phyloP scores from a whole-genome alignment of 2,888 invertebrate species.

The Watsonalla binaria region DNA sequence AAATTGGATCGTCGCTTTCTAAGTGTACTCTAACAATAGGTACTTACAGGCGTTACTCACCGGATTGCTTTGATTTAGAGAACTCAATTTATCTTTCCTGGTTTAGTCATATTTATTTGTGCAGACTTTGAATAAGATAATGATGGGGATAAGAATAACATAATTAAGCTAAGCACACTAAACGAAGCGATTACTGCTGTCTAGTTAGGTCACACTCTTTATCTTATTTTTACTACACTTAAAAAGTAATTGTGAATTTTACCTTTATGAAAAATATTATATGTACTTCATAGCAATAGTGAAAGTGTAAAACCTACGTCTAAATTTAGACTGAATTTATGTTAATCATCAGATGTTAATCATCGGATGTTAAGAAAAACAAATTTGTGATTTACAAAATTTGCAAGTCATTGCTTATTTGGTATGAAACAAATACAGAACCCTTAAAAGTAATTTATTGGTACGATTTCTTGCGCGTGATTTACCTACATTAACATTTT shows the following conservation, averaged over 20 bases:
- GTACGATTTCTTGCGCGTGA: background rate
- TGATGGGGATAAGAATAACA: too few relatives aligned
- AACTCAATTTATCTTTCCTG: background rate
- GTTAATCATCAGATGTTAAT: too few relatives aligned
- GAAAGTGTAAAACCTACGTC: too few relatives aligned
- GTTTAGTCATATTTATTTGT: background rate
- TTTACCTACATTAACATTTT: background rate
- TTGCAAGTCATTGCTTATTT: background rate
- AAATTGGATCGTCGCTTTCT: conserved; percentile 32
- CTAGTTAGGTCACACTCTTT: too few relatives aligned
- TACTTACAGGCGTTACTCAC: background rate
- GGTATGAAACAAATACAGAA: background rate
- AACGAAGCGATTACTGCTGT: too few relatives aligned
- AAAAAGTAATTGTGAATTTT: too few relatives aligned
- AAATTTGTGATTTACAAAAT: background rate
- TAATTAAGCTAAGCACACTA: too few relatives aligned
- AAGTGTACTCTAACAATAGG: conserved; percentile 21
- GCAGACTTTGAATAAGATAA: background rate
- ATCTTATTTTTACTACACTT: too few relatives aligned
- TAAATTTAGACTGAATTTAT: too few relatives aligned
- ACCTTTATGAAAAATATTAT: too few relatives aligned
- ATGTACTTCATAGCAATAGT: too few relatives aligned
- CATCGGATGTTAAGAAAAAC: too few relatives aligned
- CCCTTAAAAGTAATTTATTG: background rate
- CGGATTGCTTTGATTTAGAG: background rate